Evolutionary conservation across 2,888 invertebrate genomes (phyloP).

Genomic region (Caenorhabditis zanzibari): DNA sequence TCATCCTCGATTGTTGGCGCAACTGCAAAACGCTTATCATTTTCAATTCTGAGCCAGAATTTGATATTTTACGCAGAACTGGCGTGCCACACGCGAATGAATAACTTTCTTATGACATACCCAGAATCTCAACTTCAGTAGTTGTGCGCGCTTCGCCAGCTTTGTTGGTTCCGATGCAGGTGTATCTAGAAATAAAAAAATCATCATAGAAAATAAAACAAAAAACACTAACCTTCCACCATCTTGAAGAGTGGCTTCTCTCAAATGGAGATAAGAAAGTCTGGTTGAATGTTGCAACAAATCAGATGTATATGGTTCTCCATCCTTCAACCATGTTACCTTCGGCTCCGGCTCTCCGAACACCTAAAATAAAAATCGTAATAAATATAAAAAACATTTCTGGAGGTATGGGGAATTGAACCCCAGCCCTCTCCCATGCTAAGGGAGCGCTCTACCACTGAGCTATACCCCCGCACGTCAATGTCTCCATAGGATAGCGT

Average conservation of each 20-base stretch:
- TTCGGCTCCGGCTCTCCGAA: slow-evolving; percentile 84
- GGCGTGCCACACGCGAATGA: slow-evolving; percentile 54
- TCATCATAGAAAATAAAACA: neutral
- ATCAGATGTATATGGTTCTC: slow-evolving; percentile 84
- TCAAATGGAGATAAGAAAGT: slow-evolving; percentile 77
- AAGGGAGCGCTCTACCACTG: slow-evolving; percentile 80
- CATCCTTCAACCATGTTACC: slow-evolving; percentile 85
- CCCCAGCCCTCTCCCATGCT: slow-evolving; percentile 78
- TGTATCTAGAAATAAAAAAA: slow-evolving; percentile 84
- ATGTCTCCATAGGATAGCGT: neutral
- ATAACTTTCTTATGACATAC: slow-evolving; percentile 83
- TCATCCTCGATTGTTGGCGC: slow-evolving; percentile 64
- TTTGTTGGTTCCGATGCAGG: slow-evolving; percentile 86
- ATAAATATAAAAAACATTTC: slow-evolving; percentile 56
- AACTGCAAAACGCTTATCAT: slow-evolving; percentile 12
- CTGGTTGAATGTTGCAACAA: slow-evolving; percentile 68
- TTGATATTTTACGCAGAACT: slow-evolving; percentile 18
- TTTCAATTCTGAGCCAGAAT: slow-evolving; percentile 34
- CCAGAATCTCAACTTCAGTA: slow-evolving; percentile 86
- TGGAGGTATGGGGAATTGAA: slow-evolving; percentile 77
- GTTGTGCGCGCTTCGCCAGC: slow-evolving; percentile 86
- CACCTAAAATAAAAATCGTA: slow-evolving; percentile 45
- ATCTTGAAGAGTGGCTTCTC: slow-evolving; percentile 73
- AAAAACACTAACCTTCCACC: slow-evolving; percentile 68
- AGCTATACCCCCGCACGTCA: slow-evolving; percentile 73